Conservation (phyloP, 2,797 vertebrate genomes). For the Mareca strepera region DNA sequence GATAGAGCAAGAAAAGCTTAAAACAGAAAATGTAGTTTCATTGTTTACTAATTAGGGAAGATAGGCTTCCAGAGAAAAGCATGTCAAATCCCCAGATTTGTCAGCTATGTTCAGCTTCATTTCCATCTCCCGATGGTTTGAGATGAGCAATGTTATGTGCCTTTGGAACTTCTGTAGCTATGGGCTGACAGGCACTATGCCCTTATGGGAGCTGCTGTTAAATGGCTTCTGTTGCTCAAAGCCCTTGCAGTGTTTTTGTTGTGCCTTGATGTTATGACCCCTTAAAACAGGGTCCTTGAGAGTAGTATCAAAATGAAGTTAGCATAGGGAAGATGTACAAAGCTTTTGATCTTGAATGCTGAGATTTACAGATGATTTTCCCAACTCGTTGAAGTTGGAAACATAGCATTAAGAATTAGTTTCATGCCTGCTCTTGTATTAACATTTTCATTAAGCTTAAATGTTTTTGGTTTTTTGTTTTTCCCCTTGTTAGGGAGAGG, state of each 20-base stretch:
- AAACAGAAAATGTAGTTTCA: neutral
- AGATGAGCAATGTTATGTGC: neutral
- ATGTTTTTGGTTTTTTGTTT: neutral
- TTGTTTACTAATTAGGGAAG: neutral
- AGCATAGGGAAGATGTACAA: neutral
- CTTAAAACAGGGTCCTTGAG: neutral
- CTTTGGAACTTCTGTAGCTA: neutral
- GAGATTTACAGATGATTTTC: neutral
- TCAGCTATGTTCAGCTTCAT: rapidly evolving
- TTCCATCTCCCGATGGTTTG: neutral
- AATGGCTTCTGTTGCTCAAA: neutral
- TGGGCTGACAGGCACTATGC: too few species aligned
- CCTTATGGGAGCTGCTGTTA: neutral
- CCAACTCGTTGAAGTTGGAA: neutral
- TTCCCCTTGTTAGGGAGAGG: neutral
- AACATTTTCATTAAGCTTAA: neutral
- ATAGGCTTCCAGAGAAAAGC: neutral
- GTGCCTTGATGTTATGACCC: neutral
- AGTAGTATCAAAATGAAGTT: neutral
- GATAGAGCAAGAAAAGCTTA: neutral
- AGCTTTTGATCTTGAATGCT: neutral
- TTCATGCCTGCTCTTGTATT: neutral
- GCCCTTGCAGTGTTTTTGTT: neutral
- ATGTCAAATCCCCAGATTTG: too few species aligned
- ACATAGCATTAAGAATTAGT: neutral